A percentile compares a stretch with the other conserved stretches of the same genome.
Conservation (phyloP, 2,797 vertebrate species). For the Pampus argenteus region DNA sequence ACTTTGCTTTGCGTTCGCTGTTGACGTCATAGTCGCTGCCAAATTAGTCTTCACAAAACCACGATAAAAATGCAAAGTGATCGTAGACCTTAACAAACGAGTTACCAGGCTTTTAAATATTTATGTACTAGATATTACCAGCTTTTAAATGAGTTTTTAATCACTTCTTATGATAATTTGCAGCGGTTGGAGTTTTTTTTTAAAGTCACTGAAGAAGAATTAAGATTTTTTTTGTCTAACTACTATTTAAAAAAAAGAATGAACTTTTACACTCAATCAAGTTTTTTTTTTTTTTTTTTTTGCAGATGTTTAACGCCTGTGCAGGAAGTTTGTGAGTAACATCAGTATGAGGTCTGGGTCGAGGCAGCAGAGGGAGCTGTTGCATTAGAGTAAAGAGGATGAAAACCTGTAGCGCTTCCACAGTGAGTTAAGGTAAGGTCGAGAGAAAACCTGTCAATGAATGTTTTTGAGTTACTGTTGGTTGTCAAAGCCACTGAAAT, state of each 20-base stretch:
- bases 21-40: neutral
- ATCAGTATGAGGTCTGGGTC: constrained; percentile 19
- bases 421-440: neutral
- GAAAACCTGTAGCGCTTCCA: constrained; percentile 7
- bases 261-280: neutral
- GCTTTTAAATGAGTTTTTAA: neutral
- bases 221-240: neutral
- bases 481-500: neutral
- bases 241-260: neutral
- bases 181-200: neutral
- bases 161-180: neutral
- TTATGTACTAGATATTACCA: constrained; percentile 2
- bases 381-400: constrained; percentile 49
- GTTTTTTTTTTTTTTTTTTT: neutral
- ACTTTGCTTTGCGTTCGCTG: neutral
- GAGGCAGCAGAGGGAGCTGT: constrained; percentile 76
- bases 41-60: constrained; percentile 15
- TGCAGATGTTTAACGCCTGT: constrained; percentile 4
- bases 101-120: neutral
- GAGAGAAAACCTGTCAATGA: constrained; percentile 31
- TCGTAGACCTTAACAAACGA: neutral
- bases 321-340: constrained; percentile 12
- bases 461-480: constrained; percentile 15
- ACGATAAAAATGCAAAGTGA: constrained; percentile 2
- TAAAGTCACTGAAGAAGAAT: neutral